These are phyloP conservation scores for Odontophorus gujanensis DNA, from an alignment of 2,113 vertebrate species.

Conservation along the genomic window DNA sequence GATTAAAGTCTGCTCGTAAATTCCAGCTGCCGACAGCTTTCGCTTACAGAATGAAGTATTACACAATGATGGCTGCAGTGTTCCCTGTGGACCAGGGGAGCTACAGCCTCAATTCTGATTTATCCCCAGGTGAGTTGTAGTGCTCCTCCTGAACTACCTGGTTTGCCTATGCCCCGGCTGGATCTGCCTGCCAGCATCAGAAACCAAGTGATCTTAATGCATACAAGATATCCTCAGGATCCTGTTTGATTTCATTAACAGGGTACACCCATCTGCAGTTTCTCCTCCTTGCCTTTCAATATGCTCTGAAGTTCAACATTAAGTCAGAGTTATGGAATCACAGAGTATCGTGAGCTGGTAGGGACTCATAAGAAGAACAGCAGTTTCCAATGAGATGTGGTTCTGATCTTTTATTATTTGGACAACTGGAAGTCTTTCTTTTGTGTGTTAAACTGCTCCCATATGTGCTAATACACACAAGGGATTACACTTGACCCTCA, in stretches of 20 bases:
- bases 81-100: background rate
- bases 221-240: background rate
- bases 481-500: background rate
- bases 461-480: background rate
- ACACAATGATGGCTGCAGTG: background rate
- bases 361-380: background rate
- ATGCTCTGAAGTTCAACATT: fast-evolving
- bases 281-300: background rate
- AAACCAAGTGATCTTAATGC: background rate
- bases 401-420: background rate
- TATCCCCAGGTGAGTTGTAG: background rate
- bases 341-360: no score
- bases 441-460: background rate
- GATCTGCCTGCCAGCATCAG: background rate
- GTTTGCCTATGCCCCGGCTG: background rate
- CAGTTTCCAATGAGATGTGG: background rate
- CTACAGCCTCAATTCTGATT: background rate
- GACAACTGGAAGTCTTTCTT: background rate
- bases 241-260: background rate
- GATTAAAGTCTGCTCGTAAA: background rate
- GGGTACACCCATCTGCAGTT: background rate
- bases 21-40: background rate
- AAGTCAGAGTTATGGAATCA: background rate
- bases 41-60: background rate
- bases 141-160: background rate